These are phyloP conservation scores for Ceyx cyanopectus DNA, from an alignment of 2,113 vertebrate species.

Conservation along the genomic window DNA sequence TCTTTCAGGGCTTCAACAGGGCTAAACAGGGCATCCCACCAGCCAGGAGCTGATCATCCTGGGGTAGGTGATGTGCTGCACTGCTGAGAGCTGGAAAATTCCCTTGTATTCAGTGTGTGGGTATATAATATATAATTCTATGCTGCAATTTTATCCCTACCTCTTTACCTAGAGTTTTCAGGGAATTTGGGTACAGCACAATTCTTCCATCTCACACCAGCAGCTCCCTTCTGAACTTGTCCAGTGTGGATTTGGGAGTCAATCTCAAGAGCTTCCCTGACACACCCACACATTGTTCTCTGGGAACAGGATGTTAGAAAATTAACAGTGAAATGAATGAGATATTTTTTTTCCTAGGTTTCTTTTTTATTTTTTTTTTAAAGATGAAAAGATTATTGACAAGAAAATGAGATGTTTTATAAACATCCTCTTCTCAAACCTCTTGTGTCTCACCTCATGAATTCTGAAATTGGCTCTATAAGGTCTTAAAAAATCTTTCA, in stretches of 20 bases:
- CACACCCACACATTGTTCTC: slow-evolving; percentile 52
- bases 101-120: not conserved
- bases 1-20: not conserved
- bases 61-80: fast-evolving
- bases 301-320: slow-evolving; percentile 48
- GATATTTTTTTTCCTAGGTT: not conserved
- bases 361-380: not conserved
- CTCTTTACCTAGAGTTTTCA: not conserved
- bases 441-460: not conserved
- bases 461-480: not conserved
- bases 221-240: not conserved
- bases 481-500: not conserved
- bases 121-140: not conserved
- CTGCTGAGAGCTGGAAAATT: not conserved
- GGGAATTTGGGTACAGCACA: not conserved
- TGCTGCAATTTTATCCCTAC: not conserved
- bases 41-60: not conserved
- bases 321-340: slow-evolving; percentile 2
- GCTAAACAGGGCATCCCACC: not conserved
- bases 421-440: slow-evolving; percentile 57
- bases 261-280: slow-evolving; percentile 2
- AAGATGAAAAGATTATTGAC: slow-evolving; percentile 47
- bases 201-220: not conserved
- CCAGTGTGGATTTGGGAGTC: not conserved
- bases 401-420: slow-evolving; percentile 12